phyloP scores from a whole-genome alignment of 2,888 invertebrate species.

The Lottia scabra region DNA sequence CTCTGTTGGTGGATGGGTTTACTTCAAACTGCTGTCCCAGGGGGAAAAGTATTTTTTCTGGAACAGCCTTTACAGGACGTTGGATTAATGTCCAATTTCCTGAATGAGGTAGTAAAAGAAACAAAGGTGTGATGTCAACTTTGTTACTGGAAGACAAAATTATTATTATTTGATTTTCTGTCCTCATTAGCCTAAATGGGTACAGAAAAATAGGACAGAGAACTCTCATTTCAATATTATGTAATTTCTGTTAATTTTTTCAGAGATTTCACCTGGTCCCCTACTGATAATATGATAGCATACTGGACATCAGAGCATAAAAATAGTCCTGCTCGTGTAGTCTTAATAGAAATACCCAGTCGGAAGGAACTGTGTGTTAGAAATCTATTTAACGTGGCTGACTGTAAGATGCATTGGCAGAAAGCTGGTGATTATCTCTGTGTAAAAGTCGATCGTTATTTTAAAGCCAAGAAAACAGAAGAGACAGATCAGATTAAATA shows the following conservation, averaged over 20 bases:
- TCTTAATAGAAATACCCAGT: conserved; percentile 89
- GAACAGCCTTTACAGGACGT: no score
- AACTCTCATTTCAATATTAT: no score
- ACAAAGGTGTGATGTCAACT: no score
- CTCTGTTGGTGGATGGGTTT: no score
- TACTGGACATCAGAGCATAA: conserved; percentile 97
- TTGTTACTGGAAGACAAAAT: no score
- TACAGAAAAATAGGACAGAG: no score
- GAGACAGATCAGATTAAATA: conserved; percentile 93
- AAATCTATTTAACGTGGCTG: conserved; percentile 97
- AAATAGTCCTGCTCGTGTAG: conserved; percentile 95
- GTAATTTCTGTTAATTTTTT: background rate
- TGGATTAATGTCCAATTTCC: no score
- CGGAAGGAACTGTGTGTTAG: conserved; percentile 79
- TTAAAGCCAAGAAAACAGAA: conserved; percentile 85
- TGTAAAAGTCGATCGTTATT: conserved; percentile 90
- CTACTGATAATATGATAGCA: conserved; percentile 93
- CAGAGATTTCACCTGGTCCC: conserved; percentile 97
- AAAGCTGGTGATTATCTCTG: conserved; percentile 97
- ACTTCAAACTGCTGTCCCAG: no score
- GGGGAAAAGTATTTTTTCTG: no score
- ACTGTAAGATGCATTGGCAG: conserved; percentile 99
- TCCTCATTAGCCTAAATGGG: no score
- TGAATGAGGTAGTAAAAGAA: no score
- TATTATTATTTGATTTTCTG: no score